phyloP scores from a whole-genome alignment of 2,888 invertebrate genomes.

The Drosophila subquinaria region DNA sequence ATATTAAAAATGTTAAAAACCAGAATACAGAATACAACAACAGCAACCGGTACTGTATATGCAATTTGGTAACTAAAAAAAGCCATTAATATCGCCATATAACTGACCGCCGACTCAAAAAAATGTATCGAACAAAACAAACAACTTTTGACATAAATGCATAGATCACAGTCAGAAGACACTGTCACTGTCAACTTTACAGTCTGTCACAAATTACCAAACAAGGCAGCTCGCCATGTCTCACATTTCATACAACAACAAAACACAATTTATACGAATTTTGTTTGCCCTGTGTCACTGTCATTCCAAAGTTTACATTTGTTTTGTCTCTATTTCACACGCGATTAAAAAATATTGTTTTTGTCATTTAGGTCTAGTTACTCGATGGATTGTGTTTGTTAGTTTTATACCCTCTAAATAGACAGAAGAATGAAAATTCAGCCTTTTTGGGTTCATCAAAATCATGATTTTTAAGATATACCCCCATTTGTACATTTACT shows the following conservation, averaged over 20 bases:
- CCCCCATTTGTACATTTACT: background rate
- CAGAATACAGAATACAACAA: background rate
- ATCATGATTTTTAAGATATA: background rate
- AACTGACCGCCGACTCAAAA: constrained; percentile 25
- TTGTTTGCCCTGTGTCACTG: constrained; percentile 21
- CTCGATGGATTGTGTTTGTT: background rate
- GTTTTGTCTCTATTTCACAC: constrained; percentile 31
- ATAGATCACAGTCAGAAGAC: constrained; percentile 14
- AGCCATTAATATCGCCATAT: constrained; percentile 23
- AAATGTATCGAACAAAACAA: constrained; percentile 29
- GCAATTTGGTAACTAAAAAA: constrained; percentile 47
- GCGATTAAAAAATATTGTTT: constrained; percentile 26
- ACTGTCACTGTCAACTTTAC: constrained; percentile 14
- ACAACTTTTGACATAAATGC: constrained; percentile 6
- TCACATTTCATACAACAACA: constrained; percentile 3
- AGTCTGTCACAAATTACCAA: constrained; percentile 10
- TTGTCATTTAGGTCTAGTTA: constrained; percentile 20
- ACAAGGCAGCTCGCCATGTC: constrained; percentile 13
- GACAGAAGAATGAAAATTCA: no score
- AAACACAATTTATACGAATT: constrained; percentile 6
- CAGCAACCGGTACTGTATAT: constrained; percentile 6
- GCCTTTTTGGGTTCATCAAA: background rate
- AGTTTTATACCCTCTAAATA: background rate
- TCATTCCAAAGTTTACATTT: constrained; percentile 29
- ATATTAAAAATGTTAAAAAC: background rate